Percentiles rank a stretch among this genome's conserved stretches.
Conservation (phyloP, 2,888 invertebrate species). For the Drosophila borealis region DNA sequence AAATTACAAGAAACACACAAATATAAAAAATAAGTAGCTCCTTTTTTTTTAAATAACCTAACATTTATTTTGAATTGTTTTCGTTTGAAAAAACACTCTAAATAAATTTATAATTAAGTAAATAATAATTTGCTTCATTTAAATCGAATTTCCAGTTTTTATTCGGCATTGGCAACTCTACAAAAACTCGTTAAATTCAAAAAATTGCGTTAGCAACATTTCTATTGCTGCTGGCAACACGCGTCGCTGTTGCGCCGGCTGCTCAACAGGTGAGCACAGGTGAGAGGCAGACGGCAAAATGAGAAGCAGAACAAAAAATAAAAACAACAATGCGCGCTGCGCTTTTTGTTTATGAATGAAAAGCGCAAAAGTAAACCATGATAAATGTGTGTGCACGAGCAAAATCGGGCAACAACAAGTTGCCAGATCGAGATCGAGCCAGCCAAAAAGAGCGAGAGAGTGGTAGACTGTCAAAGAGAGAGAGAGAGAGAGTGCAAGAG, state of each 20-base stretch:
- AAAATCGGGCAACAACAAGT: slow-evolving; percentile 49
- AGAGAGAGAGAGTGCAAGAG: slow-evolving; percentile 5
- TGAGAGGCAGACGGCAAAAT: slow-evolving; percentile 31
- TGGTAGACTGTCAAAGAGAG: not conserved
- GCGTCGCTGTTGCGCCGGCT: slow-evolving; percentile 23
- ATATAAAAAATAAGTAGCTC: no score
- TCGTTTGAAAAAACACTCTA: no score
- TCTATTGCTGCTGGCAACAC: slow-evolving; percentile 39
- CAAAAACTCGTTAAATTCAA: slow-evolving; percentile 32
- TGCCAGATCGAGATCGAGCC: slow-evolving; percentile 32
- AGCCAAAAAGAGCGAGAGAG: slow-evolving; percentile 9
- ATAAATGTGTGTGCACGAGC: slow-evolving; percentile 64
- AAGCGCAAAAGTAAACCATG: slow-evolving; percentile 65
- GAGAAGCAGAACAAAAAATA: not conserved
- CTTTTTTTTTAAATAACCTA: no score
- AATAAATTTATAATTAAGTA: no score
- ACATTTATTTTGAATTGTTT: no score
- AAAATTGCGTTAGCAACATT: slow-evolving; percentile 21
- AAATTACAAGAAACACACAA: no score
- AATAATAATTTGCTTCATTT: no score
- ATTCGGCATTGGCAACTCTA: slow-evolving; percentile 22
- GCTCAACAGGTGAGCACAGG: slow-evolving; percentile 64
- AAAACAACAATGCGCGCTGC: slow-evolving; percentile 48
- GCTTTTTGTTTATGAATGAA: slow-evolving; percentile 78
- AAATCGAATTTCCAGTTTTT: not conserved